These are phyloP conservation scores for Rhingia campestris DNA, from an alignment of 2,888 invertebrate species.

Conservation along the genomic window DNA sequence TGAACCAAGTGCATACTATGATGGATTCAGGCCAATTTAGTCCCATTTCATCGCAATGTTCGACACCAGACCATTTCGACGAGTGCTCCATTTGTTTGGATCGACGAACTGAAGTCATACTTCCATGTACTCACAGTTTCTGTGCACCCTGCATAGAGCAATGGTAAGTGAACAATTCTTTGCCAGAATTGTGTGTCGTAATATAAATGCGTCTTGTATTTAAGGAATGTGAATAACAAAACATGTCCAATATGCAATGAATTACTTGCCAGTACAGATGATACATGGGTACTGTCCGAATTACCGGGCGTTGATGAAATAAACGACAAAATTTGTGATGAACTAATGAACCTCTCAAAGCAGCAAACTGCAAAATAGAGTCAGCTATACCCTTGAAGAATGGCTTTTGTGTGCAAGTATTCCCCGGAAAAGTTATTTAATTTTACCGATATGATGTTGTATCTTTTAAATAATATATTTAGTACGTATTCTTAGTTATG, in stretches of 20 bases:
- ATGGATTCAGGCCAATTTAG: constrained; percentile 72
- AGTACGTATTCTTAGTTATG: not conserved
- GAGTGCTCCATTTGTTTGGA: constrained; percentile 90
- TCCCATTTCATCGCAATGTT: constrained; percentile 75
- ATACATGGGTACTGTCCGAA: constrained; percentile 87
- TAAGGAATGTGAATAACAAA: constrained; percentile 87
- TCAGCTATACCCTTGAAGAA: not conserved
- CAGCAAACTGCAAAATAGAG: constrained; percentile 44
- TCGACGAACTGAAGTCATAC: constrained; percentile 86
- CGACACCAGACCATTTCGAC: constrained; percentile 80
- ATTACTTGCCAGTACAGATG: constrained; percentile 85
- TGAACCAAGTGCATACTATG: constrained; percentile 80
- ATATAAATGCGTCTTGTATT: constrained; percentile 31
- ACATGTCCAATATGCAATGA: constrained; percentile 89
- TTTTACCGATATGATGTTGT: not conserved
- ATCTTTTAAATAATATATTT: not conserved
- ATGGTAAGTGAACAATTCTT: constrained; percentile 83
- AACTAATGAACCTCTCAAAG: constrained; percentile 78
- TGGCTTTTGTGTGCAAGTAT: not conserved
- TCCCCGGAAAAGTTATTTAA: too few relatives aligned
- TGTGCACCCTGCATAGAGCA: constrained; percentile 88
- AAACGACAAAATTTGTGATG: constrained; percentile 83
- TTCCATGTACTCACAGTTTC: constrained; percentile 88
- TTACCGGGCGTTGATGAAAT: constrained; percentile 85
- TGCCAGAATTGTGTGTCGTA: not conserved